Evolutionary conservation across 2,113 vertebrate genomes (phyloP), one percentile per base, ranked within the genome.

Genomic region (Psittacula cyanocephala): DNA sequence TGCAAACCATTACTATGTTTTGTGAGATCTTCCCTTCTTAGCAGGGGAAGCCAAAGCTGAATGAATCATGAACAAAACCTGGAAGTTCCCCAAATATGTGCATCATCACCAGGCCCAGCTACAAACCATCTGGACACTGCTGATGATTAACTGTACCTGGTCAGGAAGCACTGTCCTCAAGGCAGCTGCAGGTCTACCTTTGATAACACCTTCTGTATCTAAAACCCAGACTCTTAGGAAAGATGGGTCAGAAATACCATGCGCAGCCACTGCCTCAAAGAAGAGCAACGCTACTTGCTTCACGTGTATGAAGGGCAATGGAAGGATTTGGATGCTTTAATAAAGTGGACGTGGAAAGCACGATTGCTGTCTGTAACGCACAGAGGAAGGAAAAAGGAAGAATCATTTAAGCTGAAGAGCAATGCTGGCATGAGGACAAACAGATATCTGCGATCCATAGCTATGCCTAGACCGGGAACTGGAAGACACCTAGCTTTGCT

Each of bases 1-100:
- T 12, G 39, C 27, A 75, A 86, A 77, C 37, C 44, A 49, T 69
- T 68, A 63, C 80, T 28, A n/a, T 29, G 69, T 64, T 96, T 57
- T 85, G 59, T 35, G 46, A 93, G 63, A 85, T 83, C 75, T 95
- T 94, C 67, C 50, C 59, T 87, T 67, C 88, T 57, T 44, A 93
- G 60, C 44, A 3, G 2, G 72, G 50, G 55, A 92, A 94, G 68
- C 95, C 86, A 93, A 93, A 93, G 65, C 88, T 86, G 94, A 91
- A 93, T 91, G 93, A 93, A 94, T 96, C 80, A 93, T 18, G 64
- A 90, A 90, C 55, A 90, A 95, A 96, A 94, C 65, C 90, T 94
- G 93, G 86, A 97, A 88, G 84, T 88, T 75, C 80, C 86, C 90
- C 93, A 90, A 96, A 43, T 77, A 37, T 37, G 10, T 84, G 88